Percentiles rank a stretch among this genome's conserved stretches.
phyloP scores from a whole-genome alignment of 2,888 invertebrate genomes.

The Drosophila meridiana region DNA sequence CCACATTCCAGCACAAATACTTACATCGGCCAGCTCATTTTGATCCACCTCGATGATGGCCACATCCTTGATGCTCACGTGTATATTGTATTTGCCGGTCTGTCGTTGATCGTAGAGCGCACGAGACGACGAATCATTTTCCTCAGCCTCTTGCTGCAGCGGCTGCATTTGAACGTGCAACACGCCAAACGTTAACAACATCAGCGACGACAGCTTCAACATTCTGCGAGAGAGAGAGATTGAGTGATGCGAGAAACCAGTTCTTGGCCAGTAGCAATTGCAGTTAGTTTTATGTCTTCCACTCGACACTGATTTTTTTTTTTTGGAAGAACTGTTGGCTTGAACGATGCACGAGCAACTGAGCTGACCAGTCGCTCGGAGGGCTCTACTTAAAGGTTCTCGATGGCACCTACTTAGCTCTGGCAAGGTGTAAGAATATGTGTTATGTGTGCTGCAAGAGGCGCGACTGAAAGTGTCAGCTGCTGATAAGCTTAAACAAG shows the following conservation, averaged over 20 bases:
- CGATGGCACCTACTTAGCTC: constrained; percentile 10
- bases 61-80: constrained; percentile 91
- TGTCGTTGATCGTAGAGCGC: constrained; percentile 89
- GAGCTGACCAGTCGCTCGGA: constrained; percentile 35
- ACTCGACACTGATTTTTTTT: constrained; percentile 9
- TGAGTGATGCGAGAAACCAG: constrained; percentile 50
- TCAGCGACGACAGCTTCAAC: constrained; percentile 42
- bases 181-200: constrained; percentile 37
- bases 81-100: constrained; percentile 91
- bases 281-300: neutral
- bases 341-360: constrained; percentile 55
- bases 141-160: constrained; percentile 21
- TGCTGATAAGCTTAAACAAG: constrained; percentile 15
- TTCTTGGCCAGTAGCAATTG: constrained; percentile 25
- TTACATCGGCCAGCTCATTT: constrained; percentile 82
- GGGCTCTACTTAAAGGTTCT: constrained; percentile 68
- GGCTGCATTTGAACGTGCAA: constrained; percentile 52
- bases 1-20: constrained; percentile 35
- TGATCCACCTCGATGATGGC: constrained; percentile 88
- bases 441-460: constrained; percentile 4
- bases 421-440: constrained; percentile 8
- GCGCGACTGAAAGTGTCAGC: constrained; percentile 1
- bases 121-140: constrained; percentile 61
- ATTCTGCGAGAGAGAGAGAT: constrained; percentile 27
- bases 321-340: constrained; percentile 36